These are phyloP conservation scores for Pachydiplax longipennis DNA, from an alignment of 2,888 invertebrate genomes.

Conservation along the genomic window DNA sequence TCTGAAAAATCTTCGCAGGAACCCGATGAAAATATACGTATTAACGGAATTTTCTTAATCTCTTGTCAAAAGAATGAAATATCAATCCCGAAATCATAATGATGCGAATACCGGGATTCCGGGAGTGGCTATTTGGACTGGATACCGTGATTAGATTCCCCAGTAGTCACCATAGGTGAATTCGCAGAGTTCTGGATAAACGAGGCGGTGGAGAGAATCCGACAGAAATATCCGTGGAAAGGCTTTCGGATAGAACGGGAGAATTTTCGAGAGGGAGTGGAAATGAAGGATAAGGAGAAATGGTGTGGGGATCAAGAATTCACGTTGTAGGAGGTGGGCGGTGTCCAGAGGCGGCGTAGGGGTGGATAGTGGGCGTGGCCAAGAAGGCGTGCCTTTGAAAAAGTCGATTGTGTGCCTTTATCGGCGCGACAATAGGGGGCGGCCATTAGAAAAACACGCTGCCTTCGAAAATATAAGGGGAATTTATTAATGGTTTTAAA, in stretches of 20 bases:
- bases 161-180: too few species aligned
- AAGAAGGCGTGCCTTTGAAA: slow-evolving; percentile 37
- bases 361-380: background rate
- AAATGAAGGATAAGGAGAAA: background rate
- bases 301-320: background rate
- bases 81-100: too few species aligned
- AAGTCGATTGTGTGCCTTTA: slow-evolving; percentile 36
- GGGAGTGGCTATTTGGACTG: too few species aligned
- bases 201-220: background rate
- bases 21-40: too few species aligned
- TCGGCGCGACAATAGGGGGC: background rate
- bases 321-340: background rate
- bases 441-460: slow-evolving; percentile 1
- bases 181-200: background rate
- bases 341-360: background rate
- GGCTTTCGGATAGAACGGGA: background rate
- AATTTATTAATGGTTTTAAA: slow-evolving; percentile 43
- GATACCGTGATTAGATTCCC: too few species aligned
- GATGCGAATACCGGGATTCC: too few species aligned
- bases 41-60: too few species aligned
- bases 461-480: background rate
- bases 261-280: background rate
- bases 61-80: too few species aligned
- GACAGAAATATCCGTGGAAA: too few species aligned
- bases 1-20: too few species aligned